Conservation (phyloP, 2,797 vertebrate genomes). For the Melanotaenia boesemani region DNA sequence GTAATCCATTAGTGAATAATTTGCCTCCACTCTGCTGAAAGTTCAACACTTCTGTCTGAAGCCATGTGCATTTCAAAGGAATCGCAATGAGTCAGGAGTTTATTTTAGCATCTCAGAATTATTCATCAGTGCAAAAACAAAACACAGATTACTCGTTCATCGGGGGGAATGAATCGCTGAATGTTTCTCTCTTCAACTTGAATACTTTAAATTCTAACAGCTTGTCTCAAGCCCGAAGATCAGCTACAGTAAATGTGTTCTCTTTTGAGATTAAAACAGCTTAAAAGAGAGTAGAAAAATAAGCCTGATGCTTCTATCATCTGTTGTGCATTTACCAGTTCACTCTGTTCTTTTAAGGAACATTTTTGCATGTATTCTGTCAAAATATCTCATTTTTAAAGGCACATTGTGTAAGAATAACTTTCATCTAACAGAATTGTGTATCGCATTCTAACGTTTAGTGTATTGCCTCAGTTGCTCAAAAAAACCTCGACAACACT, state of each 20-base stretch:
- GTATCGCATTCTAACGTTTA: too few relatives aligned
- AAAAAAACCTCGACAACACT: too few relatives aligned
- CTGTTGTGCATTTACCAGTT: background rate
- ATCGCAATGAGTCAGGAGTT: constrained; percentile 21
- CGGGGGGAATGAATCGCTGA: constrained; percentile 28
- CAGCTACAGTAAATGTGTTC: background rate
- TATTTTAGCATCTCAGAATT: constrained; percentile 38
- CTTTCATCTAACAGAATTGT: too few relatives aligned
- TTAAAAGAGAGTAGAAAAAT: background rate
- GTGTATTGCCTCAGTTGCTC: too few relatives aligned
- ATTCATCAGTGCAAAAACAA: constrained; percentile 37
- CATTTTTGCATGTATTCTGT: background rate
- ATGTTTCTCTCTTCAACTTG: constrained; percentile 21
- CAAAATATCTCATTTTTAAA: background rate
- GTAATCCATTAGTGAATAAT: constrained; percentile 14
- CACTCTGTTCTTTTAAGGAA: background rate
- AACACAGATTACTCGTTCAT: constrained; percentile 20
- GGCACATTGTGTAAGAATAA: too few relatives aligned
- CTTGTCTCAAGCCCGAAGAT: background rate
- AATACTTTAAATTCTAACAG: constrained; percentile 11
- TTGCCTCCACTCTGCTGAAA: background rate
- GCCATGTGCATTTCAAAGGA: constrained; percentile 10
- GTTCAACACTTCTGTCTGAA: constrained; percentile 9
- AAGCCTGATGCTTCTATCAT: background rate
- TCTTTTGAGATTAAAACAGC: constrained; percentile 13